Evolutionary conservation across 2,888 invertebrate genomes (phyloP).

Genomic region (Drosophila paucipuncta): DNA sequence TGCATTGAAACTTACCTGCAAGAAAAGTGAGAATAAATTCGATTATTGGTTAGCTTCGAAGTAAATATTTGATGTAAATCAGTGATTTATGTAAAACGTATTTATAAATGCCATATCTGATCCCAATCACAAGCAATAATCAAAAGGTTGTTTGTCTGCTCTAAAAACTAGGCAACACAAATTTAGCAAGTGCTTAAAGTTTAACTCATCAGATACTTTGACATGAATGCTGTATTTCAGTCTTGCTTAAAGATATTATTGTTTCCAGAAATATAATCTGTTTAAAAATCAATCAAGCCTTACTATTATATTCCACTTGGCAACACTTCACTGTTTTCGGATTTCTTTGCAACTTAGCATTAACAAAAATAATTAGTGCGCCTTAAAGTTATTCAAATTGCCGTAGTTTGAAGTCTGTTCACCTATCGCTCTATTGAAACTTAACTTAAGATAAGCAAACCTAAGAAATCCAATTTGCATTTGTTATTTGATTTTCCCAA

Average conservation of each 20-base stretch:
- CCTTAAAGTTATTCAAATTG: constrained; percentile 4
- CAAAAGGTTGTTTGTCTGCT: not conserved
- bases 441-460: not conserved
- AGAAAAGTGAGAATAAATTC: constrained; percentile 29
- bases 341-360: not conserved
- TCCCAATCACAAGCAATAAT: constrained; percentile 2
- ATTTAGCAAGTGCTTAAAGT: not conserved
- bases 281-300: not conserved
- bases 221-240: not conserved
- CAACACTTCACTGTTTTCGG: not conserved
- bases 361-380: not conserved
- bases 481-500: constrained; percentile 49
- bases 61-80: constrained; percentile 21
- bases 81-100: constrained; percentile 39
- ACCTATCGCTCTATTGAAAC: not conserved
- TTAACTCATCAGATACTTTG: no score
- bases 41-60: constrained; percentile 29
- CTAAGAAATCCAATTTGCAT: constrained; percentile 37
- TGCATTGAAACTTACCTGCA: constrained; percentile 66
- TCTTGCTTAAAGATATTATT: not conserved
- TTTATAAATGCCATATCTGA: constrained; percentile 4
- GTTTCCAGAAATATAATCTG: not conserved
- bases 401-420: not conserved
- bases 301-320: not conserved
- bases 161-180: constrained; percentile 32